phyloP scores from a whole-genome alignment of 2,113 vertebrate species.

The Rhinolophus ferrumequinum region DNA sequence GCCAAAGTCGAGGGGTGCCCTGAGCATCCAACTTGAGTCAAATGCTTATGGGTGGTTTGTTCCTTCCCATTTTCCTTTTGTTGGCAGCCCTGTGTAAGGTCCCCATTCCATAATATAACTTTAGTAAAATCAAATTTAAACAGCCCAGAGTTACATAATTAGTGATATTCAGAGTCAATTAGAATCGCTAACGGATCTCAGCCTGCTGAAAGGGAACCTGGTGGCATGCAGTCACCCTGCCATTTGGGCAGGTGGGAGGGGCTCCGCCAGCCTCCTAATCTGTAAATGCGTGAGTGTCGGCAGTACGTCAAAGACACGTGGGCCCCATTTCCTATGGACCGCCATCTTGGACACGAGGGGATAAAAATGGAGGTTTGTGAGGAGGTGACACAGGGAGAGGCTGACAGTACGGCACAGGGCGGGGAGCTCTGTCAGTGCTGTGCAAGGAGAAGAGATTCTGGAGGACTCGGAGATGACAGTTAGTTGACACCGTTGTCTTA shows the following conservation, averaged over 20 bases:
- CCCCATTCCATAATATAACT: not conserved
- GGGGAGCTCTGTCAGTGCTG: accelerated
- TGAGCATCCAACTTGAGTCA: not conserved
- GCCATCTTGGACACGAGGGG: not conserved
- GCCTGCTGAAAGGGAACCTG: not conserved
- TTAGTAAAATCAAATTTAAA: not conserved
- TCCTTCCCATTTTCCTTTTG: not conserved
- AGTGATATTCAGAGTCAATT: not conserved
- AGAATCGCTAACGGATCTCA: not conserved
- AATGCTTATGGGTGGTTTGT: no score
- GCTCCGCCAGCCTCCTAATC: not conserved
- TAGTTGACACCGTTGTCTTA: not conserved
- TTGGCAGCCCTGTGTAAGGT: not conserved
- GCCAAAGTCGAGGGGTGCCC: no score
- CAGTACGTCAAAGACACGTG: not conserved
- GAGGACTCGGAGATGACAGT: not conserved
- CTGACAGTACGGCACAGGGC: not conserved
- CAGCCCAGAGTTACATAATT: not conserved
- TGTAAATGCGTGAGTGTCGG: no score
- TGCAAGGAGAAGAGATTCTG: not conserved
- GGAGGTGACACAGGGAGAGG: not conserved
- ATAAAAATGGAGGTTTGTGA: not conserved
- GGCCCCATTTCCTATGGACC: no score
- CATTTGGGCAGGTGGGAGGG: not conserved
- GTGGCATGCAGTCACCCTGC: not conserved